Percentiles rank a stretch among this genome's conserved stretches.
Evolutionary conservation across 2,797 vertebrate species (phyloP).

Genomic region (Artibeus jamaicensis): DNA sequence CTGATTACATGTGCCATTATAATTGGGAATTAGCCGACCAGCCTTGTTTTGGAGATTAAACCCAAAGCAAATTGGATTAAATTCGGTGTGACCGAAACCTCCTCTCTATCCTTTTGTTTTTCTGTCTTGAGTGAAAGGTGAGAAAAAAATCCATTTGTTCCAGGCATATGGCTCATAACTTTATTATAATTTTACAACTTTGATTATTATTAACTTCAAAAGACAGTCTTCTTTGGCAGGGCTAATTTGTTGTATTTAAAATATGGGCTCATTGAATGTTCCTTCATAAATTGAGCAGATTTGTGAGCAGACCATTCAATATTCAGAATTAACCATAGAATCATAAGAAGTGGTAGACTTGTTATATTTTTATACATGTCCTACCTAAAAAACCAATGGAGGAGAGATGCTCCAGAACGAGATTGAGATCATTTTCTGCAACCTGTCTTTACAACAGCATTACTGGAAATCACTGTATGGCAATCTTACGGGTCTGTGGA

Average conservation of each 20-base stretch:
- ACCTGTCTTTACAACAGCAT: neutral
- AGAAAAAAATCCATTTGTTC: constrained; percentile 81
- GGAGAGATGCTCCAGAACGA: neutral
- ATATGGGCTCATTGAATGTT: constrained; percentile 18
- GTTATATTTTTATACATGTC: neutral
- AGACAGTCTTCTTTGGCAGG: constrained; percentile 32
- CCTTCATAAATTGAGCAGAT: neutral
- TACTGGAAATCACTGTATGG: neutral
- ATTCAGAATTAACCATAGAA: constrained; percentile 39
- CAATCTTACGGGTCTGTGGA: neutral
- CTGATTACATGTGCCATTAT: constrained; percentile 89
- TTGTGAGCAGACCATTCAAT: neutral
- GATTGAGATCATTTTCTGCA: neutral
- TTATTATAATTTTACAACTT: constrained; percentile 72
- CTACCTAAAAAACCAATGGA: neutral
- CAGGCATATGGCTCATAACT: constrained; percentile 79
- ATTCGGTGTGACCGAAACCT: constrained; percentile 81
- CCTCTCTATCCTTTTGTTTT: constrained; percentile 59
- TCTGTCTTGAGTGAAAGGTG: constrained; percentile 81
- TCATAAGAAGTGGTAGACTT: neutral
- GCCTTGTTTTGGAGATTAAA: constrained; percentile 87
- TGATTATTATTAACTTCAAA: constrained; percentile 71
- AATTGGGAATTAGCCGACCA: constrained; percentile 88
- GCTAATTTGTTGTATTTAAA: constrained; percentile 51
- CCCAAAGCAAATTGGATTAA: constrained; percentile 88